Conservation (phyloP, 2,797 vertebrate species). For the Channallabes apus region DNA sequence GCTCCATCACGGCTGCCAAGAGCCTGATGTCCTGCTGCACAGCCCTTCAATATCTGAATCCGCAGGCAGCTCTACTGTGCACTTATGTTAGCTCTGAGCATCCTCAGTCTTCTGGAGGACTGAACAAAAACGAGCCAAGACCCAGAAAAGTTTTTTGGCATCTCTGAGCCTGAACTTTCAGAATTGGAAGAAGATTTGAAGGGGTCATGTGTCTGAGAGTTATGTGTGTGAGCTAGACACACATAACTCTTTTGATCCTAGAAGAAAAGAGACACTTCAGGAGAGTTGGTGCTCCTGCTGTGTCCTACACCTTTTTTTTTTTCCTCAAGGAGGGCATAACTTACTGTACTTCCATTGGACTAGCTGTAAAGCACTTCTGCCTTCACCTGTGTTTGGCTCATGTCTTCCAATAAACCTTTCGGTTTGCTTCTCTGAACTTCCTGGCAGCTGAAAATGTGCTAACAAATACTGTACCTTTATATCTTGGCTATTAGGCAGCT, state of each 20-base stretch:
- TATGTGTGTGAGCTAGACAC: not conserved
- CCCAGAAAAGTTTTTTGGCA: conserved; percentile 36
- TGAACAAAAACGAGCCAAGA: conserved; percentile 37
- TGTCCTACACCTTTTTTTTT: conserved; percentile 23
- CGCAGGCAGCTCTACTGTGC: conserved; percentile 37
- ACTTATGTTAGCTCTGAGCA: conserved; percentile 49
- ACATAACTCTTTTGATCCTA: conserved; percentile 49
- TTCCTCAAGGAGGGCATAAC: conserved; percentile 28
- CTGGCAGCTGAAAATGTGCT: not conserved
- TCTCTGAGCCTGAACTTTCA: conserved; percentile 41
- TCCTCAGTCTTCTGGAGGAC: conserved; percentile 34
- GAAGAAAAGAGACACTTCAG: conserved; percentile 48
- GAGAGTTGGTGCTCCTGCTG: conserved; percentile 36
- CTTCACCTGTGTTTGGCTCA: conserved; percentile 13
- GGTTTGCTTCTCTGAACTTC: not conserved
- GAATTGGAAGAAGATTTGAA: conserved; percentile 34
- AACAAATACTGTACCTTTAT: not conserved
- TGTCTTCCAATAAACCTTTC: not conserved
- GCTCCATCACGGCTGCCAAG: conserved; percentile 63
- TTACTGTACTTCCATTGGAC: conserved; percentile 29
- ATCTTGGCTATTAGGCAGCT: not conserved
- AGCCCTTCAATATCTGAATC: conserved; percentile 63
- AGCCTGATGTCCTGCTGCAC: conserved; percentile 63
- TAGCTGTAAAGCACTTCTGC: conserved; percentile 26
- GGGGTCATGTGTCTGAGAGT: conserved; percentile 28